Conservation (phyloP, 1,140 invertebrate genomes). For the Drosophila novamexicana region DNA sequence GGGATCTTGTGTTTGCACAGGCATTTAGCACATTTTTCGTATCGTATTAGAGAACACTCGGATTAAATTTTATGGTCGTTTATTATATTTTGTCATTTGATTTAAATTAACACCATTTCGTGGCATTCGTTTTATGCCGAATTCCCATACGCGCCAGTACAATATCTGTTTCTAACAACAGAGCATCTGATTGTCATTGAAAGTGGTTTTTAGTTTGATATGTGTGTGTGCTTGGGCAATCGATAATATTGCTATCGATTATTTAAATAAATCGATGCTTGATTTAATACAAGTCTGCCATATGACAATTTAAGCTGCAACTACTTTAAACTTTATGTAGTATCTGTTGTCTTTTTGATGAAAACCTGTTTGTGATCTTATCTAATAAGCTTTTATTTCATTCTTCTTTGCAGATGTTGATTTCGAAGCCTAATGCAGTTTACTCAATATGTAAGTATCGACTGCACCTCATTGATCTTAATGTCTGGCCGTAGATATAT, state of each 20-base stretch:
- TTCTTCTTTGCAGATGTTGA: slow-evolving; percentile 33
- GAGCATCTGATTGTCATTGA: slow-evolving; percentile 20
- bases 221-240: background rate
- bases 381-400: slow-evolving; percentile 16
- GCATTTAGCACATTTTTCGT: slow-evolving; percentile 61
- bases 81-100: slow-evolving; percentile 81
- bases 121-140: slow-evolving; percentile 31
- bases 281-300: no score
- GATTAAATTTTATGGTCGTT: slow-evolving; percentile 79
- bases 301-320: no score
- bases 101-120: slow-evolving; percentile 69
- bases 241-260: background rate
- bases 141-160: slow-evolving; percentile 17
- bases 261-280: no score
- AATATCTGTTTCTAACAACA: slow-evolving; percentile 25
- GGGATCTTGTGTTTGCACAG: slow-evolving; percentile 34
- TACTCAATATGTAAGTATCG: slow-evolving; percentile 35
- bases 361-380: slow-evolving; percentile 10
- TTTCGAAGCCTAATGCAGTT: slow-evolving; percentile 7
- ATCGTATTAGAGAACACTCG: slow-evolving; percentile 66
- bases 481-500: background rate
- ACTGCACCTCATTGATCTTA: slow-evolving; percentile 9
- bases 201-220: slow-evolving; percentile 4
- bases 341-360: no score
- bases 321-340: no score